These are phyloP conservation scores for Drosophila sproati DNA, from an alignment of 1,140 invertebrate genomes.

Conservation along the genomic window DNA sequence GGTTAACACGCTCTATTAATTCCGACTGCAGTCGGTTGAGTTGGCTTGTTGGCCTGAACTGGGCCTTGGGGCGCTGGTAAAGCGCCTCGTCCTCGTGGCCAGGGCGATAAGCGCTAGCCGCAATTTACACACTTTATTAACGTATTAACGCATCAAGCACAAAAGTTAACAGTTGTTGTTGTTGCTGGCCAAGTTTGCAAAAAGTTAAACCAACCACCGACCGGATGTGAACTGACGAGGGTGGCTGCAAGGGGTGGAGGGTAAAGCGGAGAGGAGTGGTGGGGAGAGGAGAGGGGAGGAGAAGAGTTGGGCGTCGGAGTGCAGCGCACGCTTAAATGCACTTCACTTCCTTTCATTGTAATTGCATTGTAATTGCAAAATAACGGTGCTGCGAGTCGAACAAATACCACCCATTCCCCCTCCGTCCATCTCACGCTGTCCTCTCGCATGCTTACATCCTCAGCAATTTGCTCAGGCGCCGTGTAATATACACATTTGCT, in stretches of 20 bases:
- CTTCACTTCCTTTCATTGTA: constrained; percentile 77
- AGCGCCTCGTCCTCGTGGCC: constrained; percentile 47
- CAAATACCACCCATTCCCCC: constrained; percentile 1
- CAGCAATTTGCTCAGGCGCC: constrained; percentile 51
- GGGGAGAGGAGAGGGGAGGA: neutral
- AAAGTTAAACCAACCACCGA: constrained; percentile 45
- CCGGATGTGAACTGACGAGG: constrained; percentile 41
- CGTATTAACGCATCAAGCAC: constrained; percentile 77
- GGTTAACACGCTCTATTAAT: constrained; percentile 84
- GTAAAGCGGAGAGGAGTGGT: neutral
- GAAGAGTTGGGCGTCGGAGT: constrained; percentile 27
- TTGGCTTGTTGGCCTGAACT: constrained; percentile 21
- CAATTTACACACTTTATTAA: constrained; percentile 83
- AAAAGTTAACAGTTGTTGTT: constrained; percentile 37
- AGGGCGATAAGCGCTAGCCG: constrained; percentile 67
- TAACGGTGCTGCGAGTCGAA: constrained; percentile 62
- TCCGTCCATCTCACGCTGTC: constrained; percentile 1
- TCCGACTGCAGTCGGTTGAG: constrained; percentile 38
- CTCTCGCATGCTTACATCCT: constrained; percentile 2
- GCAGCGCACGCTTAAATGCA: constrained; percentile 72
- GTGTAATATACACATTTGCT: constrained; percentile 77
- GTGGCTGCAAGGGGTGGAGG: constrained; percentile 1
- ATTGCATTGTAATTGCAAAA: constrained; percentile 79
- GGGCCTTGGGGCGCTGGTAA: constrained; percentile 22
- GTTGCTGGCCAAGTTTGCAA: constrained; percentile 48